phyloP scores from a whole-genome alignment of 2,797 vertebrate genomes.

The Sebastolobus altivelis region DNA sequence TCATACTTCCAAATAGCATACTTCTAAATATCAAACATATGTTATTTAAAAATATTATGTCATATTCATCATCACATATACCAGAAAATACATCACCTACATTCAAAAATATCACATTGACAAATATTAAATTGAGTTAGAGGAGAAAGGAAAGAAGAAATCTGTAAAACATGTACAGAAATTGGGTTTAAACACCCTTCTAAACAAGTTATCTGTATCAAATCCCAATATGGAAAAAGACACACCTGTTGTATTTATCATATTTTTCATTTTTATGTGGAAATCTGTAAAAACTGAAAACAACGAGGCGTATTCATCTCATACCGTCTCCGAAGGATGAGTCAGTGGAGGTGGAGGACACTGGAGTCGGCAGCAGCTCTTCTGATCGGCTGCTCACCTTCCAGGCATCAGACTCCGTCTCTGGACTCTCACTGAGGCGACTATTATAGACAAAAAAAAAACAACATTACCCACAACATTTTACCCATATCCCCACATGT shows the following conservation, averaged over 20 bases:
- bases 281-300: not conserved
- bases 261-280: accelerated
- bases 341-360: slow-evolving; percentile 88
- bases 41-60: no score
- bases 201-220: no score
- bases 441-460: slow-evolving; percentile 54
- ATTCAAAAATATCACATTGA: no score
- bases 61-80: no score
- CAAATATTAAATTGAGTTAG: no score
- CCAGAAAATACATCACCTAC: no score
- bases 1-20: no score
- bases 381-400: slow-evolving; percentile 87
- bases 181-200: no score
- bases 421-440: slow-evolving; percentile 84
- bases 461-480: not conserved
- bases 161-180: no score
- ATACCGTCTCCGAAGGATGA: slow-evolving; percentile 91
- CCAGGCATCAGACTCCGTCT: slow-evolving; percentile 87
- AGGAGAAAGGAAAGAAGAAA: no score
- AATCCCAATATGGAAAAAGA: no score
- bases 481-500: not conserved
- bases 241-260: not conserved
- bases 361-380: slow-evolving; percentile 85
- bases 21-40: no score
- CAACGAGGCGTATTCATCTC: not conserved